Percentiles rank a stretch among this genome's conserved stretches.
These are phyloP conservation scores for Julus scandinavius DNA, from an alignment of 2,888 invertebrate genomes.

Conservation along the genomic window DNA sequence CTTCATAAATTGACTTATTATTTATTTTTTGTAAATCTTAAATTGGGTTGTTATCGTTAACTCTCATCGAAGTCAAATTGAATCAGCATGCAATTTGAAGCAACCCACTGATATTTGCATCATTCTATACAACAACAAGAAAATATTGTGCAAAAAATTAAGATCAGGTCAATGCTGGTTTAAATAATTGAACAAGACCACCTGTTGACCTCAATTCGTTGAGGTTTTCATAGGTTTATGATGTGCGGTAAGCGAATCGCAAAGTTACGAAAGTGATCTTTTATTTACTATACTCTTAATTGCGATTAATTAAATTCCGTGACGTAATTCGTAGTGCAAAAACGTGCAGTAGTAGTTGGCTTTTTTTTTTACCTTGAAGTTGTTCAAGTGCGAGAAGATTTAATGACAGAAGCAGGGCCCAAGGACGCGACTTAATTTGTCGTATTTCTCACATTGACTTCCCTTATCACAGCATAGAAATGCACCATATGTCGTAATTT, in stretches of 20 bases:
- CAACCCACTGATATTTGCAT: background rate
- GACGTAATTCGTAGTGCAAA: background rate
- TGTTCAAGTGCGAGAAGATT: background rate
- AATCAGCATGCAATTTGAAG: background rate
- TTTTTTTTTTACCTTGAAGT: background rate
- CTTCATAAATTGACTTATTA: too few relatives aligned
- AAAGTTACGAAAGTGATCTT: slow-evolving; percentile 30
- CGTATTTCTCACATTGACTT: background rate
- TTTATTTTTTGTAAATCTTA: background rate
- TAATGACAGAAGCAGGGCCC: background rate
- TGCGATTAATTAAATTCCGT: slow-evolving; percentile 7
- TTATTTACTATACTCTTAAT: slow-evolving; percentile 10
- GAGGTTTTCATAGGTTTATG: background rate
- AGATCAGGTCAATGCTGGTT: background rate
- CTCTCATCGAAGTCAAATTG: background rate
- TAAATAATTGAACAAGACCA: background rate
- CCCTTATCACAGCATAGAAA: too few relatives aligned
- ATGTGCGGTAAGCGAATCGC: background rate
- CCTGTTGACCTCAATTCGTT: slow-evolving; percentile 17
- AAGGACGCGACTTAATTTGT: background rate
- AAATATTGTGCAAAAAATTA: background rate
- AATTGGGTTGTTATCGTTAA: background rate
- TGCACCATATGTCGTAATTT: too few relatives aligned
- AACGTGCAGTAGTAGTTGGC: background rate
- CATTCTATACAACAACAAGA: background rate